Conservation (phyloP, 1,140 invertebrate species). For the Polyergus mexicanus region DNA sequence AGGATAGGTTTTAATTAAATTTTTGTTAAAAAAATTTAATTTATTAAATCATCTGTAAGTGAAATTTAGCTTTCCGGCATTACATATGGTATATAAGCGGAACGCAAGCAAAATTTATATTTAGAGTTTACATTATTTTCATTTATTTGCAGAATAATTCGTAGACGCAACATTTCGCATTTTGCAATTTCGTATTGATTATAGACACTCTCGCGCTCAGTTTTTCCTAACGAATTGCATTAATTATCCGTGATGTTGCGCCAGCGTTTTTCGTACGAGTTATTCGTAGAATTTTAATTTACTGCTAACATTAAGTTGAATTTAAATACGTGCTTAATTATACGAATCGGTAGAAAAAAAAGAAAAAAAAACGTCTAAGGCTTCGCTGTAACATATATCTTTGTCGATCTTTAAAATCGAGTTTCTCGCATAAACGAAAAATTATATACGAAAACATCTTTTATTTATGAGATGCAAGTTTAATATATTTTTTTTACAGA, state of each 20-base stretch:
- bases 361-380: neutral
- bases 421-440: neutral
- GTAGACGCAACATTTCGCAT: neutral
- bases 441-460: neutral
- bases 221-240: constrained; percentile 43
- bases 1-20: neutral
- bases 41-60: neutral
- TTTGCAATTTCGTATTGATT: constrained; percentile 23
- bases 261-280: neutral
- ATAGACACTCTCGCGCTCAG: constrained; percentile 6
- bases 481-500: neutral
- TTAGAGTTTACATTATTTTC: neutral
- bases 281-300: constrained; percentile 35
- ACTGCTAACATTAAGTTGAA: constrained; percentile 3
- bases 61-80: neutral
- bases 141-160: neutral
- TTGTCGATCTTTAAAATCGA: neutral
- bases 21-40: neutral
- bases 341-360: neutral
- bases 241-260: constrained; percentile 23
- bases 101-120: neutral
- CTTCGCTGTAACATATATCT: neutral
- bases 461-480: neutral
- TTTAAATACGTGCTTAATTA: neutral
- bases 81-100: neutral